A percentile compares a stretch with the other conserved stretches of the same genome.
These are phyloP conservation scores for Drosophila acutilabella DNA, from an alignment of 2,888 invertebrate species.

Conservation along the genomic window DNA sequence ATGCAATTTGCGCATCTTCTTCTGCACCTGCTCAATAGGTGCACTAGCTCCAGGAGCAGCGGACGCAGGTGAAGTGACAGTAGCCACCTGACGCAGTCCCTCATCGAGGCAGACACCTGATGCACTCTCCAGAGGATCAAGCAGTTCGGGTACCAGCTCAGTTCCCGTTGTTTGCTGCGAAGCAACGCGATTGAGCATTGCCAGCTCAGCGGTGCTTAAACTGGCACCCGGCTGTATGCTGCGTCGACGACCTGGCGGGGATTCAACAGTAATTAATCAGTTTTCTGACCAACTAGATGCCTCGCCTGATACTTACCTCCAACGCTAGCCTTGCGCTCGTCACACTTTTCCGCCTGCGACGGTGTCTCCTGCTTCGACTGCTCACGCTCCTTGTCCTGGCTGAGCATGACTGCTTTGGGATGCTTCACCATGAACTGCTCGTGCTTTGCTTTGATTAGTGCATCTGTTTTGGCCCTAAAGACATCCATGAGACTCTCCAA, in stretches of 20 bases:
- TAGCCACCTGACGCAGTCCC: background rate
- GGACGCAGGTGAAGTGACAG: background rate
- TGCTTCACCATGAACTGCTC: conserved; percentile 87
- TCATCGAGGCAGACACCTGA: conserved; percentile 20
- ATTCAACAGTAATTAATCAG: background rate
- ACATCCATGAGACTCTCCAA: conserved; percentile 90
- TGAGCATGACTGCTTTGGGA: conserved; percentile 84
- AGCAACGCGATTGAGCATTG: conserved; percentile 87
- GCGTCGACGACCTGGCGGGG: conserved; percentile 84
- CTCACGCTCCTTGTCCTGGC: conserved; percentile 80
- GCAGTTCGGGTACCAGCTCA: conserved; percentile 43
- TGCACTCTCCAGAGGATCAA: conserved; percentile 81
- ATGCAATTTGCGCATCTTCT: conserved; percentile 82
- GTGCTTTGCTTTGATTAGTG: conserved; percentile 87
- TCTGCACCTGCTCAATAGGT: conserved; percentile 82
- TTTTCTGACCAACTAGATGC: too few species aligned
- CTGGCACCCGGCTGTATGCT: conserved; percentile 88
- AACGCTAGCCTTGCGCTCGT: conserved; percentile 67
- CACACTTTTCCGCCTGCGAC: conserved; percentile 49
- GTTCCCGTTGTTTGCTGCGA: conserved; percentile 59
- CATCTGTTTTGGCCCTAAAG: conserved; percentile 90
- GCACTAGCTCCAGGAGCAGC: conserved; percentile 62
- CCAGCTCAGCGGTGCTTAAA: conserved; percentile 87
- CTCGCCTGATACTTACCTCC: conserved; percentile 56
- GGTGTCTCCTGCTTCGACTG: conserved; percentile 51